These are phyloP conservation scores for Melanostigma gelatinosum DNA, from an alignment of 2,113 vertebrate genomes.

Conservation along the genomic window DNA sequence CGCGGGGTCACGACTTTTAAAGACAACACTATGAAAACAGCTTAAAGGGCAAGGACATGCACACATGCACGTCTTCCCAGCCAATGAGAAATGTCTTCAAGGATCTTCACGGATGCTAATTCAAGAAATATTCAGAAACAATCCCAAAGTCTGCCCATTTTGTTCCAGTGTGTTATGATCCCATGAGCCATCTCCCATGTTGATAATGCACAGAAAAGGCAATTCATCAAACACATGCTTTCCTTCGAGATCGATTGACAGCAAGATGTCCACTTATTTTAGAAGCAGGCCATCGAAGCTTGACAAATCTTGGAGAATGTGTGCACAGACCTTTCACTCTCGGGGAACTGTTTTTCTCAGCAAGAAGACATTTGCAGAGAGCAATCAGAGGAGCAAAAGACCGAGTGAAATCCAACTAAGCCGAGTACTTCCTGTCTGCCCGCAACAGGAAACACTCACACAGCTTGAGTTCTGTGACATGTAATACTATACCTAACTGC, in stretches of 20 bases:
- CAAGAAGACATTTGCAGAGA: slow-evolving; percentile 58
- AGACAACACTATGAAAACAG: slow-evolving; percentile 7
- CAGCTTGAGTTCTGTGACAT: slow-evolving; percentile 69
- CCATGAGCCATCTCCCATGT: slow-evolving; percentile 1
- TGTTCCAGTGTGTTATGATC: slow-evolving; percentile 21
- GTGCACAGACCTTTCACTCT: slow-evolving; percentile 14
- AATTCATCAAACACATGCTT: not conserved
- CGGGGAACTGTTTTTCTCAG: slow-evolving; percentile 63
- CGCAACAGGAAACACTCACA: slow-evolving; percentile 81
- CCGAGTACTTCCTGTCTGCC: slow-evolving; percentile 80
- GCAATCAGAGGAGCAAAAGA: slow-evolving; percentile 53
- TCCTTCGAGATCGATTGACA: not conserved
- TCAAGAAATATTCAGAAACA: slow-evolving; percentile 39
- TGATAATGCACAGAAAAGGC: slow-evolving; percentile 2
- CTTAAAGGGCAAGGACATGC: not conserved
- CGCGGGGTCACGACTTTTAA: slow-evolving; percentile 17
- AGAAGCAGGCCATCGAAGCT: not conserved
- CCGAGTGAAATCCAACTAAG: slow-evolving; percentile 68
- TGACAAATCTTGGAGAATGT: slow-evolving; percentile 25
- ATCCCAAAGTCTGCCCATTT: slow-evolving; percentile 4
- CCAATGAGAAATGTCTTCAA: slow-evolving; percentile 19
- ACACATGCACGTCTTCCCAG: slow-evolving; percentile 14
- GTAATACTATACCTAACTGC: slow-evolving; percentile 34
- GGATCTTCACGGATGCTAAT: slow-evolving; percentile 7
- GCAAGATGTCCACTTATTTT: not conserved